Evolutionary conservation across 2,888 invertebrate genomes (phyloP).

Genomic region (Drosophila barbarae): DNA sequence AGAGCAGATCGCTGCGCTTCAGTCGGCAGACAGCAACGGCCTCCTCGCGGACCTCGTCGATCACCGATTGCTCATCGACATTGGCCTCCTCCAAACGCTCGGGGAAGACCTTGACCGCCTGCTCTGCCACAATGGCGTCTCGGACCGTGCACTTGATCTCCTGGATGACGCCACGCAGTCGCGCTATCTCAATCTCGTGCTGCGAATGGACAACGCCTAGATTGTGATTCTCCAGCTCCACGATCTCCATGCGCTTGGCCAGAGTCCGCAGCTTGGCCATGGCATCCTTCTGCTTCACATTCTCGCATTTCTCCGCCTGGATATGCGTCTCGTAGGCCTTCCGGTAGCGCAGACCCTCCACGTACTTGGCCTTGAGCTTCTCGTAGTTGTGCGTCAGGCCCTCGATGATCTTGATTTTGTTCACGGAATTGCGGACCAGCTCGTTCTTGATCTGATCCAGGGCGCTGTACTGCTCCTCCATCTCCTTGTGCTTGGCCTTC

Average conservation of each 20-base stretch:
- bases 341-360: slow-evolving; percentile 79
- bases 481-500: slow-evolving; percentile 82
- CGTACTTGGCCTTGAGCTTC: slow-evolving; percentile 80
- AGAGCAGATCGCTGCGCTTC: slow-evolving; percentile 82
- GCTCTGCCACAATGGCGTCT: slow-evolving; percentile 80
- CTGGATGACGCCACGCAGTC: slow-evolving; percentile 82
- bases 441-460: slow-evolving; percentile 82
- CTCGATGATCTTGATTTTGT: slow-evolving; percentile 85
- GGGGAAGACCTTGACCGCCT: slow-evolving; percentile 47
- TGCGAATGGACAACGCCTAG: slow-evolving; percentile 78
- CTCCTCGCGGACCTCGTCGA: slow-evolving; percentile 55
- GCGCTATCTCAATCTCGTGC: slow-evolving; percentile 81
- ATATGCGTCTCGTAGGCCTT: slow-evolving; percentile 77
- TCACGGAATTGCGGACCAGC: slow-evolving; percentile 77
- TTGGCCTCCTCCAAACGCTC: slow-evolving; percentile 42
- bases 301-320: slow-evolving; percentile 79
- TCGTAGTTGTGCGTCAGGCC: slow-evolving; percentile 83
- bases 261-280: slow-evolving; percentile 80
- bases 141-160: slow-evolving; percentile 84
- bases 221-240: slow-evolving; percentile 70
- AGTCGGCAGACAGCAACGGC: slow-evolving; percentile 78
- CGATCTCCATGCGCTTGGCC: slow-evolving; percentile 73
- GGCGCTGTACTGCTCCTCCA: slow-evolving; percentile 78
- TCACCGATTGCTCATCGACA: slow-evolving; percentile 51
- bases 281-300: slow-evolving; percentile 79